These are phyloP conservation scores for Heliopora coerulea DNA, from an alignment of 92 coral and sea anemone species.

Conservation along the genomic window DNA sequence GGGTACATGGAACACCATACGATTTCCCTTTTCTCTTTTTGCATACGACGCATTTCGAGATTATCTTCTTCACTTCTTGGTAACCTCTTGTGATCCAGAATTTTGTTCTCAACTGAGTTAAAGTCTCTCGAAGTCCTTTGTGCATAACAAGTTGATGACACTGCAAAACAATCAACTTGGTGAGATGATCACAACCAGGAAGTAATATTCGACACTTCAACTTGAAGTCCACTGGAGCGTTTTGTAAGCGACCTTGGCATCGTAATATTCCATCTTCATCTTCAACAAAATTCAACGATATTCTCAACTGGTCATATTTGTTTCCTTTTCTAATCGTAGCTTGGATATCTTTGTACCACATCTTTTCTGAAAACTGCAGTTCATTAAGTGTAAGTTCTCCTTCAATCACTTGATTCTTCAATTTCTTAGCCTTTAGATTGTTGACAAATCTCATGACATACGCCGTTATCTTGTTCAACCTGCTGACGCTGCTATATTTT, in stretches of 20 bases:
- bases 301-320: conserved; percentile 41
- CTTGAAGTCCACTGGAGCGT: conserved; percentile 27
- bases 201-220: conserved; percentile 29
- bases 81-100: conserved; percentile 36
- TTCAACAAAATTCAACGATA: conserved; percentile 24
- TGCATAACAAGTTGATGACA: conserved; percentile 40
- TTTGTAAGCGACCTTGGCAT: conserved; percentile 26
- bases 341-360: conserved; percentile 43
- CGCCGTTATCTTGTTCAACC: conserved; percentile 52
- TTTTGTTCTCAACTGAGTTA: conserved; percentile 28
- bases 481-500: conserved; percentile 23
- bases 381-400: conserved; percentile 35
- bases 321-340: conserved; percentile 23
- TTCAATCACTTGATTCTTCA: background rate
- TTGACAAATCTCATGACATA: conserved; percentile 42
- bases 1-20: conserved; percentile 24
- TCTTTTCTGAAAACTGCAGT: conserved; percentile 14
- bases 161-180: conserved; percentile 31
- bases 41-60: conserved; percentile 23
- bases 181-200: conserved; percentile 37
- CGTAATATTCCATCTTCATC: conserved; percentile 40
- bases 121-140: conserved; percentile 42
- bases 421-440: conserved; percentile 37
- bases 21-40: conserved; percentile 5
- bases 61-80: conserved; percentile 2